These are phyloP conservation scores for Axea sp. DNA, from an alignment of 2,888 invertebrate genomes.

Conservation along the genomic window DNA sequence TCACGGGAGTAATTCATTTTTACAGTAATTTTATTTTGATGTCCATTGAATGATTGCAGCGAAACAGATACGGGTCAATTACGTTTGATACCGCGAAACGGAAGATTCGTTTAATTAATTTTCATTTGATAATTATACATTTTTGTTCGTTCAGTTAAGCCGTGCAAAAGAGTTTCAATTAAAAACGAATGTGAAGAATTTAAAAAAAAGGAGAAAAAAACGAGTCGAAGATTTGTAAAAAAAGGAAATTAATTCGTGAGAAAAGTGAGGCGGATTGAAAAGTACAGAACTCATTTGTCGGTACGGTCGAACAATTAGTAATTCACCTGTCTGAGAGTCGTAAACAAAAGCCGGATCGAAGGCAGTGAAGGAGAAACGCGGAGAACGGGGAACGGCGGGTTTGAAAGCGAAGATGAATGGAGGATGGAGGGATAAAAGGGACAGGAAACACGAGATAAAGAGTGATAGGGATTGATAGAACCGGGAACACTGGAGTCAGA, in stretches of 20 bases:
- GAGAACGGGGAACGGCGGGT: slow-evolving; percentile 2
- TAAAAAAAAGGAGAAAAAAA: neutral
- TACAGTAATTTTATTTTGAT: neutral
- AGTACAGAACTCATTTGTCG: slow-evolving; percentile 55
- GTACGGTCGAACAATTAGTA: slow-evolving; percentile 66
- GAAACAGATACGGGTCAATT: too few species aligned
- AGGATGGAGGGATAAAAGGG: slow-evolving; percentile 15
- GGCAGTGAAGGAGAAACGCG: slow-evolving; percentile 17
- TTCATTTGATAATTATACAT: too few species aligned
- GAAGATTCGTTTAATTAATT: too few species aligned
- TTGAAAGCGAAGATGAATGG: slow-evolving; percentile 30
- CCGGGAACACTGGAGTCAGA: slow-evolving; percentile 37
- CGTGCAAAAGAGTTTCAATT: too few species aligned
- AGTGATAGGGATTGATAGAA: slow-evolving; percentile 50
- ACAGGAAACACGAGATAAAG: slow-evolving; percentile 29
- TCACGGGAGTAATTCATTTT: slow-evolving; percentile 6
- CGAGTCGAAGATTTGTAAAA: neutral
- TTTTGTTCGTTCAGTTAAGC: too few species aligned
- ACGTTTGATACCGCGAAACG: too few species aligned
- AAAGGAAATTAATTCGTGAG: slow-evolving; percentile 2
- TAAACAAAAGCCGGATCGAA: slow-evolving; percentile 55
- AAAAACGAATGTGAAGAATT: too few species aligned
- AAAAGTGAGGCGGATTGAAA: slow-evolving; percentile 19
- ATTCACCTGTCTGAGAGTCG: slow-evolving; percentile 58
- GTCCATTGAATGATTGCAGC: neutral